These are phyloP conservation scores for Actinopyga echinites DNA, from an alignment of 53 echinoderm and acorn worm genomes.

Conservation along the genomic window DNA sequence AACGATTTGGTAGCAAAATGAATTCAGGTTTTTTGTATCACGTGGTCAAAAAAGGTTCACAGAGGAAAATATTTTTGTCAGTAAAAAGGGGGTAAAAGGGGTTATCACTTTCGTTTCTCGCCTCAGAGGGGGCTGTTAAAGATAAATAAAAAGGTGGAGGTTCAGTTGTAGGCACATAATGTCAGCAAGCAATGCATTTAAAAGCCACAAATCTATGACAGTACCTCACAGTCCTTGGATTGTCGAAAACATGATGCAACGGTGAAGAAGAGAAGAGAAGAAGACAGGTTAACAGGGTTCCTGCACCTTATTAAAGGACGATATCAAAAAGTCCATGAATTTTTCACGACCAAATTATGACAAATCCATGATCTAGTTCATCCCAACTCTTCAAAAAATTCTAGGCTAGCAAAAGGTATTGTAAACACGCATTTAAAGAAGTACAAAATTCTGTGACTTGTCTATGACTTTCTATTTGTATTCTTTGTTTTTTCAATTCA, in stretches of 20 bases:
- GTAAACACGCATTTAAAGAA: too few species aligned
- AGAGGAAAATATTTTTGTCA: conserved; percentile 19
- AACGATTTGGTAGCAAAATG: conserved; percentile 23
- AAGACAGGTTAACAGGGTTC: too few species aligned
- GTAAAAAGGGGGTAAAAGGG: background rate
- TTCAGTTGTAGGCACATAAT: conserved; percentile 28
- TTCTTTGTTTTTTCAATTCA: too few species aligned
- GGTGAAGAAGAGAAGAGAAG: conserved; percentile 20
- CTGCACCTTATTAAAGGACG: too few species aligned
- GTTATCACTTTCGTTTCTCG: background rate
- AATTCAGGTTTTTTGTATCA: background rate
- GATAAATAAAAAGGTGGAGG: conserved; percentile 9
- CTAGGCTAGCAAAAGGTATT: too few species aligned
- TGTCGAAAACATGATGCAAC: conserved; percentile 22
- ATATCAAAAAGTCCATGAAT: too few species aligned
- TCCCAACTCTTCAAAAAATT: too few species aligned
- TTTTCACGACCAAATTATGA: too few species aligned
- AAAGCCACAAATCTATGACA: conserved; percentile 33
- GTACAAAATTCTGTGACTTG: too few species aligned
- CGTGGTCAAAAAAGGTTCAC: conserved; percentile 30
- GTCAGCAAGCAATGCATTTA: conserved; percentile 23
- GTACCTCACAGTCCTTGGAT: conserved; percentile 24
- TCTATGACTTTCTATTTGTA: too few species aligned
- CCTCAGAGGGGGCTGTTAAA: background rate
- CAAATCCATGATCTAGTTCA: too few species aligned